phyloP scores from a whole-genome alignment of 2,888 invertebrate species.

The Andrena praecox region DNA sequence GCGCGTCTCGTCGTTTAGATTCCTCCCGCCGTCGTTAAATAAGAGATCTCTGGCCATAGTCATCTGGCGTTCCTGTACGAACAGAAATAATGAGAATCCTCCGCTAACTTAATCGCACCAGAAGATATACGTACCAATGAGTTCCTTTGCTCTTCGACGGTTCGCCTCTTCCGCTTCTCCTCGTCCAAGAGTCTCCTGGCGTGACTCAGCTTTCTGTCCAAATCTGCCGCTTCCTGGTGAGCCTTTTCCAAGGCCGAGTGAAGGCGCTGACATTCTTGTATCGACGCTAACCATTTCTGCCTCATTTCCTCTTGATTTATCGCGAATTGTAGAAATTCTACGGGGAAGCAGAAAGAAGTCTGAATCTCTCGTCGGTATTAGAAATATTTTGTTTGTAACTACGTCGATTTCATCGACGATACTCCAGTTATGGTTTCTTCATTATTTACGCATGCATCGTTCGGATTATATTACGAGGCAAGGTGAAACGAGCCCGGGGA shows the following conservation, averaged over 20 bases:
- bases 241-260: conserved; percentile 90
- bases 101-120: background rate
- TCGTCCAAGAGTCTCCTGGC: conserved; percentile 92
- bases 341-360: conserved; percentile 39
- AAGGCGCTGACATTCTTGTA: conserved; percentile 90
- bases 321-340: conserved; percentile 91
- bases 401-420: background rate
- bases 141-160: conserved; percentile 90
- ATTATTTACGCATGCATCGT: no score
- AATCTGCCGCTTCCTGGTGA: conserved; percentile 89
- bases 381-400: background rate
- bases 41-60: conserved; percentile 90
- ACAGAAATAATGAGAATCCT: conserved; percentile 1
- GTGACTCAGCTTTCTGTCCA: conserved; percentile 93
- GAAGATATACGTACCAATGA: conserved; percentile 86
- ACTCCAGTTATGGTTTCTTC: no score
- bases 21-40: conserved; percentile 89
- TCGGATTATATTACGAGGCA: background rate
- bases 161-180: conserved; percentile 90
- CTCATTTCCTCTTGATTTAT: conserved; percentile 91
- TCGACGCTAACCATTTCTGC: conserved; percentile 89
- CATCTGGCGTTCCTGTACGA: conserved; percentile 89
- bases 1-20: conserved; percentile 92
- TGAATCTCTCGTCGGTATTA: background rate
- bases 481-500: background rate